Percentiles rank a stretch among this genome's conserved stretches.
These are phyloP conservation scores for Vollenhovia emeryi DNA, from an alignment of 1,140 invertebrate genomes.

Conservation along the genomic window DNA sequence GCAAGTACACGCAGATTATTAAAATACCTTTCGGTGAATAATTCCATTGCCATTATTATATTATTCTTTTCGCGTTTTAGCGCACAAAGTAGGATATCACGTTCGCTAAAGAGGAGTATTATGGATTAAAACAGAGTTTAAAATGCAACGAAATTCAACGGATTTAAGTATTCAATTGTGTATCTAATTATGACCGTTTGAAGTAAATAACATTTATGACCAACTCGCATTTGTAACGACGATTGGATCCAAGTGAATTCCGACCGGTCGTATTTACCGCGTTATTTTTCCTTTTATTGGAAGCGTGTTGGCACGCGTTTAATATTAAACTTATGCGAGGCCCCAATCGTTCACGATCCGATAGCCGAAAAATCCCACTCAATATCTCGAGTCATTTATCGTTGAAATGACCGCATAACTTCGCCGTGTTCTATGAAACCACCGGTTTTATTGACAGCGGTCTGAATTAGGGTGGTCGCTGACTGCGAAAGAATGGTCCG, in stretches of 20 bases:
- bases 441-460: constrained; percentile 68
- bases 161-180: not conserved
- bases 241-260: not conserved
- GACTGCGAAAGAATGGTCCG: constrained; percentile 36
- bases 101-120: not conserved
- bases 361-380: constrained; percentile 21
- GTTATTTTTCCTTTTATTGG: constrained; percentile 19
- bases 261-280: not conserved
- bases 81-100: not conserved
- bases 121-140: not conserved
- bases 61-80: not conserved
- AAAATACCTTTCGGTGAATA: constrained; percentile 25
- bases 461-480: constrained; percentile 55
- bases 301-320: not conserved
- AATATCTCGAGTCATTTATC: constrained; percentile 66
- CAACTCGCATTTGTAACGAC: not conserved
- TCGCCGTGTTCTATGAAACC: constrained; percentile 53
- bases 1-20: constrained; percentile 5
- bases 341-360: not conserved
- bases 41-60: not conserved
- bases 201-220: not conserved
- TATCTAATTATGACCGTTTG: not conserved
- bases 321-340: constrained; percentile 33
- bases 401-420: constrained; percentile 64
- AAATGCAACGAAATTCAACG: not conserved